phyloP scores from a whole-genome alignment of 2,113 vertebrate species.

The Cyprinodon tularosa region DNA sequence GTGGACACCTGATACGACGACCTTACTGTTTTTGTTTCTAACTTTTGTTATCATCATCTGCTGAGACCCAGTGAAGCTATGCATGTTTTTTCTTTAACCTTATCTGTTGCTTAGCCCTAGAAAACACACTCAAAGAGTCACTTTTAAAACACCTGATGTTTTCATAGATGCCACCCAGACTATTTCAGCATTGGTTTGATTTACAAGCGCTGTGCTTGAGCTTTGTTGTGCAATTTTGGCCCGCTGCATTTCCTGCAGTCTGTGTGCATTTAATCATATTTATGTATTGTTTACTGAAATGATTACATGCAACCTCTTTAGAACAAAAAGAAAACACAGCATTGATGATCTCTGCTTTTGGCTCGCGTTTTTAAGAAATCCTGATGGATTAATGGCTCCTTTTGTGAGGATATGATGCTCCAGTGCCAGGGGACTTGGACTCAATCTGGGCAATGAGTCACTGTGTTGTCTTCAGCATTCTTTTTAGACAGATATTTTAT shows the following conservation, averaged over 20 bases:
- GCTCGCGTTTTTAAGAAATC: slow-evolving; percentile 28
- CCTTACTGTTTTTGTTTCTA: slow-evolving; percentile 45
- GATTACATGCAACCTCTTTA: slow-evolving; percentile 2
- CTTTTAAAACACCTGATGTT: background rate
- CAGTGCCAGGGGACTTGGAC: slow-evolving; percentile 50
- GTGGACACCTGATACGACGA: slow-evolving; percentile 59
- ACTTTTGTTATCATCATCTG: slow-evolving; percentile 5
- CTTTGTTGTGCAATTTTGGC: slow-evolving; percentile 20
- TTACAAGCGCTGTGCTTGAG: slow-evolving; percentile 17
- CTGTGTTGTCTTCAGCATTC: slow-evolving; percentile 50
- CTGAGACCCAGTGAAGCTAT: slow-evolving; percentile 24
- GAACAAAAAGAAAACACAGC: slow-evolving; percentile 39
- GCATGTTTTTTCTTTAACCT: slow-evolving; percentile 6
- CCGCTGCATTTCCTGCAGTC: slow-evolving; percentile 10
- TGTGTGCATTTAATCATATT: slow-evolving; percentile 2
- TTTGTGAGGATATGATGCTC: slow-evolving; percentile 65
- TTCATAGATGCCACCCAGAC: slow-evolving; percentile 29
- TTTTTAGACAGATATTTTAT: slow-evolving; percentile 49
- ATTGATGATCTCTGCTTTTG: slow-evolving; percentile 26
- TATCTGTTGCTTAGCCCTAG: slow-evolving; percentile 9
- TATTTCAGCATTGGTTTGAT: background rate
- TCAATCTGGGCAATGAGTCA: slow-evolving; percentile 36
- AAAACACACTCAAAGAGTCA: background rate
- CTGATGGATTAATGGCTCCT: slow-evolving; percentile 60
- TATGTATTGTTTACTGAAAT: slow-evolving; percentile 19